Percentiles rank a stretch among this genome's conserved stretches.
Evolutionary conservation across 2,113 vertebrate species (phyloP).

Genomic region (Chaetodon trifascialis): DNA sequence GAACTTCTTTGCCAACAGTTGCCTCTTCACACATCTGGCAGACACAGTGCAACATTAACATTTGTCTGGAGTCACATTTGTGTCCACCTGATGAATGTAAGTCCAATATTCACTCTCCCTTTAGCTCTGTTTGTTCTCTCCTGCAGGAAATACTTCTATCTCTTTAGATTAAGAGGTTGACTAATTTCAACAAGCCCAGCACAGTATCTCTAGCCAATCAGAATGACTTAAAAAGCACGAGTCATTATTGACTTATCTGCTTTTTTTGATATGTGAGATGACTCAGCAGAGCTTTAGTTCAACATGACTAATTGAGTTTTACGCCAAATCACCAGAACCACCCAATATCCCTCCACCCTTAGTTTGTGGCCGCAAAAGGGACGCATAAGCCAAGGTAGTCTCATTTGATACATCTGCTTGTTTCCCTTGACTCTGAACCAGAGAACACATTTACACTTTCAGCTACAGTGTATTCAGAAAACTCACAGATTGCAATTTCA

Average conservation of each 20-base stretch:
- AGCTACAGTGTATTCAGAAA: conserved; percentile 3
- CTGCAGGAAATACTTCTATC: too few relatives aligned
- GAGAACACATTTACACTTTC: conserved; percentile 19
- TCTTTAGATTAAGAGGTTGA: background rate
- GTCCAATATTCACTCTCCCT: too few relatives aligned
- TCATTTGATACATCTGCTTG: conserved; percentile 14
- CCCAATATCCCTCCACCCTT: background rate
- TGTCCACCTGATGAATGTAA: too few relatives aligned
- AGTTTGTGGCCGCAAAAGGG: background rate
- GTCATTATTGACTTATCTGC: background rate
- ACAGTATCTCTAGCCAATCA: background rate
- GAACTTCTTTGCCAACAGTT: too few relatives aligned
- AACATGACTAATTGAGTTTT: background rate
- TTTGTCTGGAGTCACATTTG: too few relatives aligned
- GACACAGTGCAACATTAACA: too few relatives aligned
- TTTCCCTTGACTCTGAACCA: conserved; percentile 30
- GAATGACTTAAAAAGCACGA: background rate
- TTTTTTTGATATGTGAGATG: background rate
- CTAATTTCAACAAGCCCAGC: background rate
- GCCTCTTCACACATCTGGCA: too few relatives aligned
- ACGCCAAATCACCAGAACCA: conserved; percentile 11
- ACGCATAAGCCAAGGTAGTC: background rate
- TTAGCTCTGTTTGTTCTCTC: too few relatives aligned
- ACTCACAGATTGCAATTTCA: background rate
- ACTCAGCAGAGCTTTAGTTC: background rate